Evolutionary conservation across 2,113 vertebrate genomes (phyloP).

Genomic region (Alouatta palliata): DNA sequence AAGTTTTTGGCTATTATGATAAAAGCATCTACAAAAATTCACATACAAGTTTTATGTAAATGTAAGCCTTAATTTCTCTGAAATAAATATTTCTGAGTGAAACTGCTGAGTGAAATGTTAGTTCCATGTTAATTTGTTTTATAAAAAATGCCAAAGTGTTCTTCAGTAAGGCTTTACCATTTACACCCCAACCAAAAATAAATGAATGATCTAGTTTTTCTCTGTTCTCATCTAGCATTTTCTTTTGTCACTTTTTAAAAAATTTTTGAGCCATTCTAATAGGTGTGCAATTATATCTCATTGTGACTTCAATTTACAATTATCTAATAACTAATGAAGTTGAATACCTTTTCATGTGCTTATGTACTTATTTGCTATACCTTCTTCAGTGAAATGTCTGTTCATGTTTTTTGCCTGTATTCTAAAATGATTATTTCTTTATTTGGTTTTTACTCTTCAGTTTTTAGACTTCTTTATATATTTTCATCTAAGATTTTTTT

Average conservation of each 20-base stretch:
- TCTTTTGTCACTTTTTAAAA: background rate
- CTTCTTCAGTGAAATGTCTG: background rate
- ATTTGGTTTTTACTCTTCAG: background rate
- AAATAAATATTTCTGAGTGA: background rate
- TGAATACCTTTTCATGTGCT: background rate
- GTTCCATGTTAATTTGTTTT: background rate
- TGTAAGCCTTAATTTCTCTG: background rate
- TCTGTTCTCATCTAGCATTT: background rate
- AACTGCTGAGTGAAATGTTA: background rate
- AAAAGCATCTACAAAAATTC: background rate
- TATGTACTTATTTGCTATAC: background rate
- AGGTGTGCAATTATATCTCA: background rate
- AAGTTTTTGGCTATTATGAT: background rate
- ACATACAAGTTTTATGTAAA: background rate
- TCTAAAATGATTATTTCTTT: background rate
- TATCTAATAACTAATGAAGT: background rate
- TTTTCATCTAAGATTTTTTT: background rate
- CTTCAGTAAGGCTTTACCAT: background rate
- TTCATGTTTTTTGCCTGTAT: background rate
- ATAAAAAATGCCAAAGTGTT: background rate
- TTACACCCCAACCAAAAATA: background rate
- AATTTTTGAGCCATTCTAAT: background rate
- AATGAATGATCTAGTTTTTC: background rate
- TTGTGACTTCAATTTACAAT: background rate
- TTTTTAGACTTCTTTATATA: background rate